phyloP scores from a whole-genome alignment of 1,140 invertebrate genomes.

The Drosophila repleta region DNA sequence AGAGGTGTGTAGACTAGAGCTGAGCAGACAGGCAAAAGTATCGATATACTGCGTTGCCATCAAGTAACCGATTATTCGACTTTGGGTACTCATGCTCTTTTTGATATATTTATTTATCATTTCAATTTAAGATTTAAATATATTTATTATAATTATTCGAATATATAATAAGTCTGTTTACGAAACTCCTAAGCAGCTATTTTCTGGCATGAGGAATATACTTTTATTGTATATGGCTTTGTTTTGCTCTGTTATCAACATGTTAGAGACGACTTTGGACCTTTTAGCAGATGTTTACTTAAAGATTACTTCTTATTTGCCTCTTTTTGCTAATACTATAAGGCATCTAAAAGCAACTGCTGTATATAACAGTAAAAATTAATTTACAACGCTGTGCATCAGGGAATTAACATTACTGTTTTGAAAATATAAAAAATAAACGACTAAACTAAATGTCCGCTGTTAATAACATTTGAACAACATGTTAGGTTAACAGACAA shows the following conservation, averaged over 20 bases:
- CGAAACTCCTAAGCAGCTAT: not conserved
- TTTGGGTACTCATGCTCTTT: not conserved
- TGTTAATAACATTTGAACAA: slow-evolving; percentile 10
- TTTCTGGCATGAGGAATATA: too few relatives aligned
- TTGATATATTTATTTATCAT: not conserved
- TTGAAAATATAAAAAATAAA: not conserved
- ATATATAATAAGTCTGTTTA: not conserved
- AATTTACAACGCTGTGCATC: not conserved
- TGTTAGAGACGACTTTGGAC: not conserved
- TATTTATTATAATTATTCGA: not conserved
- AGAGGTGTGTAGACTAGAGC: not conserved
- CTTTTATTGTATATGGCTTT: not conserved
- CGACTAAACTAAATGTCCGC: not conserved
- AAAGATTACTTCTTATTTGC: not conserved
- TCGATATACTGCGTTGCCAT: slow-evolving; percentile 11
- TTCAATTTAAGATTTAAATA: not conserved
- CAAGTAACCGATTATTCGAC: slow-evolving; percentile 2
- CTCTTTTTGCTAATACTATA: not conserved
- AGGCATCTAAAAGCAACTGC: not conserved
- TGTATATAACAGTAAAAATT: too few relatives aligned
- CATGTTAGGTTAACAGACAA: slow-evolving; percentile 26
- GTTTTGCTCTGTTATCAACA: not conserved
- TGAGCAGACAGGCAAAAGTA: not conserved
- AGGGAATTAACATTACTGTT: not conserved
- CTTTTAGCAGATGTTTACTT: slow-evolving; percentile 1